These are phyloP conservation scores for Catamblyrhynchus diadema DNA, from an alignment of 2,797 vertebrate genomes.

Conservation along the genomic window DNA sequence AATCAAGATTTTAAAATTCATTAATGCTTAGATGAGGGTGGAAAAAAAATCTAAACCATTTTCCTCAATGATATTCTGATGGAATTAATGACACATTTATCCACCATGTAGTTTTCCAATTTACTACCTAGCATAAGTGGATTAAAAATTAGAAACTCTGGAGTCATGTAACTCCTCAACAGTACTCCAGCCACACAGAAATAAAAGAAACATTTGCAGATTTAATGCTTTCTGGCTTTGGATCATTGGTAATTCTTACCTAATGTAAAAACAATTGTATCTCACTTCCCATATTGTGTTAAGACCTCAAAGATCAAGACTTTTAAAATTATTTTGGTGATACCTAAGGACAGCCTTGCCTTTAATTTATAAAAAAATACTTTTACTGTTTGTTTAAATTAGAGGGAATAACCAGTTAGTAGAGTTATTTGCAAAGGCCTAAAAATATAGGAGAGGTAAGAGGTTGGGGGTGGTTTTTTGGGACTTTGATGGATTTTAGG, in stretches of 20 bases:
- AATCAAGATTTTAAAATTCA: neutral
- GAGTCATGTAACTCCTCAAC: neutral
- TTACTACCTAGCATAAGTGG: neutral
- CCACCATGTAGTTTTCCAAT: neutral
- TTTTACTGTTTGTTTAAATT: neutral
- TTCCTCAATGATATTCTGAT: neutral
- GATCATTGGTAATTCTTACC: neutral
- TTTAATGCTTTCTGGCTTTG: neutral
- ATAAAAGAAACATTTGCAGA: neutral
- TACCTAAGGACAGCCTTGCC: neutral
- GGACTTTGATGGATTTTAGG: fast-evolving
- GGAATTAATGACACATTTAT: neutral
- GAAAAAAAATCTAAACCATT: neutral
- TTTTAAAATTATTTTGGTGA: neutral
- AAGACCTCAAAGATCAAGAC: neutral
- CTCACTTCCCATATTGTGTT: neutral
- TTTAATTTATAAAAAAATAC: neutral
- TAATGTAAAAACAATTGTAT: neutral
- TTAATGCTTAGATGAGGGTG: neutral
- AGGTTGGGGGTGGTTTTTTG: neutral
- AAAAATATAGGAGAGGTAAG: neutral
- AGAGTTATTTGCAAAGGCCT: neutral
- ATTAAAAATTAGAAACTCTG: neutral
- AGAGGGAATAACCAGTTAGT: neutral
- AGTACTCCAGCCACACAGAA: neutral